Base-by-base conservation (phyloP, 1,140 invertebrate species). In the Microplitis mediator region DNA sequence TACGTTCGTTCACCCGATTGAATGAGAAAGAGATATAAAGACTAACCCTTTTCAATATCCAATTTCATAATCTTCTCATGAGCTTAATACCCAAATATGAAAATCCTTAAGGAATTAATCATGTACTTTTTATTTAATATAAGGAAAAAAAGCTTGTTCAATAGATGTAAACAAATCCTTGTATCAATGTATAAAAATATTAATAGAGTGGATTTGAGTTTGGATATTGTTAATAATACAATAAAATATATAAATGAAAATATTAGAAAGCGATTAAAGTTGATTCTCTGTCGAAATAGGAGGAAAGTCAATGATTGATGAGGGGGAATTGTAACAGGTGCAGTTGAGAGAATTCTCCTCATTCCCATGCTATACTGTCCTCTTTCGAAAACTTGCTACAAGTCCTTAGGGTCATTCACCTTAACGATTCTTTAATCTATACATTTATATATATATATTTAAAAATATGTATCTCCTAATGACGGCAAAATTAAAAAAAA, bases 401-500 rank as follows among this genome's bases (percentile, higher is more conserved):
- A 61, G 6, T 61, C 58, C 34, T 32, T 61, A 9, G 31, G 58
- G 58, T 61, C 23, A 32, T 61, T 61, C 58, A 61, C 14, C 58
- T 61, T 11, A 61, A 23, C 23, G 31, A 61, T 61, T 23, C 58
- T 61, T 61, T 61, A 54, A 69, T 69, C 51, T 73, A 67, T 31
- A n/a, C n/a, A n/a, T n/a, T n/a, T n/a, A 62, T 64, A 16, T 65
- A 35, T 64, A 61, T 34, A 61, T 51, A 60, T 69, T 34, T 6
- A 3, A 45, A 45, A 11, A 4, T 45, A 45, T 45, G 39, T 45
- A 45, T 9, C 5, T 36, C 2, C 66, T 60, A 52, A 58, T 61
- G 72, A 31, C 72, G 39, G 54, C 67, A 63, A 63, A 72, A 73
- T 75, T 71, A 73, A 71, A 73, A 75, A 75, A 72, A 68, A 68